A percentile compares a stretch with the other conserved stretches of the same genome.
Evolutionary conservation across 2,797 vertebrate genomes (phyloP).

Genomic region (Lerista edwardsae): DNA sequence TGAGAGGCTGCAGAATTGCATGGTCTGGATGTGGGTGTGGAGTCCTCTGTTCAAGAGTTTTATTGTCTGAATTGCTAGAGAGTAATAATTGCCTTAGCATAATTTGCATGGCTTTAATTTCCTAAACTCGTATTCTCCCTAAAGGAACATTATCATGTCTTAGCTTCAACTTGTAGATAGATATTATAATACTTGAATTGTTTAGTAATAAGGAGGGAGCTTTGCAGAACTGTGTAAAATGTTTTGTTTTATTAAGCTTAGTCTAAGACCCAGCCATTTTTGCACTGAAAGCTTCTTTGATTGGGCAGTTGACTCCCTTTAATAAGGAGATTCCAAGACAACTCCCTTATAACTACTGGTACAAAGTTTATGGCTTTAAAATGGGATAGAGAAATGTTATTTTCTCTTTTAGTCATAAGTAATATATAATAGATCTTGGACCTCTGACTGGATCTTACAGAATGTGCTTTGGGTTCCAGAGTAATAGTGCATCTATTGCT

Average conservation of each 20-base stretch:
- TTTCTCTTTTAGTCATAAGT: background rate
- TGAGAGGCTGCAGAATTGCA: too few relatives aligned
- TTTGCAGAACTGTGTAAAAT: background rate
- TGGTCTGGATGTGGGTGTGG: too few relatives aligned
- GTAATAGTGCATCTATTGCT: too few relatives aligned
- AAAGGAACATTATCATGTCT: background rate
- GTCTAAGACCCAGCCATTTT: background rate
- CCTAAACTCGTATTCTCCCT: background rate
- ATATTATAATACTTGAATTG: too few relatives aligned
- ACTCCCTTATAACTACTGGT: background rate
- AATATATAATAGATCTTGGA: too few relatives aligned
- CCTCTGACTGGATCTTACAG: too few relatives aligned
- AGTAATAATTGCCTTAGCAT: background rate
- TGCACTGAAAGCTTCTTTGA: background rate
- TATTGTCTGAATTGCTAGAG: background rate
- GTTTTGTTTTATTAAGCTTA: background rate
- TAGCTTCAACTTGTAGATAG: background rate
- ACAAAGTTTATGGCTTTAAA: background rate
- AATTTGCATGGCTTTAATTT: background rate
- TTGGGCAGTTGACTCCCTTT: background rate
- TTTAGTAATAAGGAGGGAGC: background rate
- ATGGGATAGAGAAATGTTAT: background rate
- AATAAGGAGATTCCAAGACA: background rate
- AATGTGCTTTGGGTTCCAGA: too few relatives aligned
- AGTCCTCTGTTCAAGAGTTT: background rate